These are phyloP conservation scores for Pilophorus perplexus DNA, from an alignment of 2,888 invertebrate species.

Conservation along the genomic window DNA sequence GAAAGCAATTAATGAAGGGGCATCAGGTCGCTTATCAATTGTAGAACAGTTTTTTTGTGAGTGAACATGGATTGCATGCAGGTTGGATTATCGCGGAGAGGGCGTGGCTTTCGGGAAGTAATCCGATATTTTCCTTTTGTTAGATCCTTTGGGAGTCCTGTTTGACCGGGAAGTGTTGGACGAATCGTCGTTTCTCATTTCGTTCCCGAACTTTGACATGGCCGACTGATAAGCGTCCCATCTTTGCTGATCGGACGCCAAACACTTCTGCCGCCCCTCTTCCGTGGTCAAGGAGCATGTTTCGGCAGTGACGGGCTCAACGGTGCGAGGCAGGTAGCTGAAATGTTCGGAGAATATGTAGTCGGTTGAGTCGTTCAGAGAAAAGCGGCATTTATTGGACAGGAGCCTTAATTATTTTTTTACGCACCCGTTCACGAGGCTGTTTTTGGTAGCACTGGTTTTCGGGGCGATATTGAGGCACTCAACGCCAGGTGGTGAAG, in stretches of 20 bases:
- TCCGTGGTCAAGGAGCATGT: conserved; percentile 44
- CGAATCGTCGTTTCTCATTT: conserved; percentile 19
- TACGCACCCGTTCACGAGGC: neutral
- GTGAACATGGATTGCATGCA: no score
- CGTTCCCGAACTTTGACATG: conserved; percentile 46
- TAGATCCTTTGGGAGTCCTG: conserved; percentile 8
- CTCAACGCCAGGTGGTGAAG: conserved; percentile 5
- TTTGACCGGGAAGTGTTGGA: conserved; percentile 1
- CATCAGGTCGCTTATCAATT: no score
- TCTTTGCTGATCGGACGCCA: conserved; percentile 47
- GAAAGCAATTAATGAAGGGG: no score
- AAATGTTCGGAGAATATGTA: neutral
- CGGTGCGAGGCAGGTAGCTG: neutral
- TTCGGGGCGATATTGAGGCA: conserved; percentile 5
- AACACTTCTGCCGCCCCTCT: conserved; percentile 45
- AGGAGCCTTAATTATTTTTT: conserved; percentile 2
- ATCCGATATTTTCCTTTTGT: conserved; percentile 48
- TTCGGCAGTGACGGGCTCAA: conserved; percentile 43
- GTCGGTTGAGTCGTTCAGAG: conserved; percentile 17
- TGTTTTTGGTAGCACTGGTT: neutral
- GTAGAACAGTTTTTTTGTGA: no score
- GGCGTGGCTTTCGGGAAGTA: conserved; percentile 46
- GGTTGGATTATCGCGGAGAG: conserved; percentile 10
- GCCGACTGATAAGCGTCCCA: conserved; percentile 48
- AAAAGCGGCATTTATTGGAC: neutral